Percentiles rank a stretch among this genome's conserved stretches.
These are phyloP conservation scores for Stigmatopora argus DNA, from an alignment of 2,113 vertebrate species.

Conservation along the genomic window DNA sequence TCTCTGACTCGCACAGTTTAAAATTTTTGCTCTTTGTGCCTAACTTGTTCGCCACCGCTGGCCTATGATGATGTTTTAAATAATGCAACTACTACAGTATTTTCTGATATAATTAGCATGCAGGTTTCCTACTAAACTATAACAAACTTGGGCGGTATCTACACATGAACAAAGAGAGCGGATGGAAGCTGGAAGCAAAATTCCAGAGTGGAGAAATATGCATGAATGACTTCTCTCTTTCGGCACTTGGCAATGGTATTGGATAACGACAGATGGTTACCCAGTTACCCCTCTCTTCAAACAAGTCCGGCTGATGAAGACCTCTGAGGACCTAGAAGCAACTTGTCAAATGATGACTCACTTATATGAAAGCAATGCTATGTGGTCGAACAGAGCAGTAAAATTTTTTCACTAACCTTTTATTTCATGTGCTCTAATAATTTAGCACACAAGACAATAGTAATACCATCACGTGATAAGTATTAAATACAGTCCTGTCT, in stretches of 20 bases:
- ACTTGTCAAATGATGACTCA: constrained; percentile 20
- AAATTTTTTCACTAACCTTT: neutral
- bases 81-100: no score
- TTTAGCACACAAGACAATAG: constrained; percentile 26
- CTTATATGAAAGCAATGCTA: neutral
- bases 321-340: constrained; percentile 44
- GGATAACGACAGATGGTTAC: constrained; percentile 55
- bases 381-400: constrained; percentile 7
- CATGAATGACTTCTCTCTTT: constrained; percentile 36
- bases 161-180: neutral
- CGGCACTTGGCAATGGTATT: constrained; percentile 26
- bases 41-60: no score
- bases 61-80: no score
- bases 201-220: constrained; percentile 31
- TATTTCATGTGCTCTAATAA: neutral
- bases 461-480: constrained; percentile 15
- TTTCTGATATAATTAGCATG: no score
- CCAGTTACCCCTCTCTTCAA: constrained; percentile 35
- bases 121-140: no score
- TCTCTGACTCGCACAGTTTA: no score
- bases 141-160: no score
- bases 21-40: no score
- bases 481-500: constrained; percentile 35
- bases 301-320: constrained; percentile 43
- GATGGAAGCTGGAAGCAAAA: constrained; percentile 1